Percentiles rank a stretch among this genome's conserved stretches.
These are phyloP conservation scores for Scomber colias DNA, from an alignment of 2,113 vertebrate species.

Conservation along the genomic window DNA sequence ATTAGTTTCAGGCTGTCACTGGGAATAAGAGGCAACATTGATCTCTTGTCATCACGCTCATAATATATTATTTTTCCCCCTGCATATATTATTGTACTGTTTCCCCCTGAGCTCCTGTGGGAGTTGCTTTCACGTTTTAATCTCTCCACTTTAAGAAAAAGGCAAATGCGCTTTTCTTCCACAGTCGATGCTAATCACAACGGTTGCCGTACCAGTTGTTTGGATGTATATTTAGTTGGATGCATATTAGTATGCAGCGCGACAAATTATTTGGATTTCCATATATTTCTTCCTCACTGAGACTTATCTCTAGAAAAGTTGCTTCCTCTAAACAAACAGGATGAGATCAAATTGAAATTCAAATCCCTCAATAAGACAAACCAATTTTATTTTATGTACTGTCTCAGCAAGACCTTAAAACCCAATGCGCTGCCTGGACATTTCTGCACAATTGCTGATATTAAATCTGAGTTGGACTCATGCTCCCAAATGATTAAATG, in stretches of 20 bases:
- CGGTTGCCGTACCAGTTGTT: conserved; percentile 17
- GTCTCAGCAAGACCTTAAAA: conserved; percentile 41
- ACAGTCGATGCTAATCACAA: conserved; percentile 55
- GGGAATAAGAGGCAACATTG: conserved; percentile 73
- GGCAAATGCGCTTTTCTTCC: conserved; percentile 16
- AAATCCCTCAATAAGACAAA: conserved; percentile 57
- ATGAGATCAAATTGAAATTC: conserved; percentile 47
- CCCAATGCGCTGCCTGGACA: conserved; percentile 17
- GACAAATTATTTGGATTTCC: conserved; percentile 54
- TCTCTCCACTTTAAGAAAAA: conserved; percentile 58
- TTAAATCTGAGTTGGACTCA: conserved; percentile 40
- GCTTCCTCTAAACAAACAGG: conserved; percentile 37
- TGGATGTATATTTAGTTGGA: conserved; percentile 35
- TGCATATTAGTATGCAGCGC: conserved; percentile 41
- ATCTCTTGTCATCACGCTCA: conserved; percentile 72
- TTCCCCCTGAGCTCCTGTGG: conserved; percentile 34
- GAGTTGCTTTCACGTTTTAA: conserved; percentile 70
- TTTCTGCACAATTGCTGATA: conserved; percentile 35
- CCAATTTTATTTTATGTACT: conserved; percentile 36
- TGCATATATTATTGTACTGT: conserved; percentile 55
- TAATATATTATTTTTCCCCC: conserved; percentile 51
- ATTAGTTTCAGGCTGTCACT: conserved; percentile 76
- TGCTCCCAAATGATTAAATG: conserved; percentile 62
- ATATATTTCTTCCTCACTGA: conserved; percentile 30
- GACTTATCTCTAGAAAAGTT: conserved; percentile 30